These are phyloP conservation scores for Amblyopsis hoosieri DNA, from an alignment of 2,797 vertebrate species.

Conservation along the genomic window DNA sequence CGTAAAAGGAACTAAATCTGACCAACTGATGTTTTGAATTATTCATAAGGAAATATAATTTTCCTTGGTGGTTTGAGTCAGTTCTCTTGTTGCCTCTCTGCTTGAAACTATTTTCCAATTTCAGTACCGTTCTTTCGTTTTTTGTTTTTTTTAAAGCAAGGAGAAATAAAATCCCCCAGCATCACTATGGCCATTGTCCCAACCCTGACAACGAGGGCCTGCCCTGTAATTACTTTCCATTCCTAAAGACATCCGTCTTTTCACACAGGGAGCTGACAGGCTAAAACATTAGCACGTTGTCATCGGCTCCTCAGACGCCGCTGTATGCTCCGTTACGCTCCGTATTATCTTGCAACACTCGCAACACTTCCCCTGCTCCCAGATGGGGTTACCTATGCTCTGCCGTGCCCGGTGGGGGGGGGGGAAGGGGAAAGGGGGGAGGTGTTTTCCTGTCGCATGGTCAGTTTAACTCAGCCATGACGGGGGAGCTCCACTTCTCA, in stretches of 20 bases:
- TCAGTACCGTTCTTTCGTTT: not conserved
- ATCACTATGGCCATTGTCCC: slow-evolving; percentile 53
- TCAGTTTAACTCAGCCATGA: slow-evolving; percentile 43
- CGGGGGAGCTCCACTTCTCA: slow-evolving; percentile 49
- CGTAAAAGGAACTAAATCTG: not conserved
- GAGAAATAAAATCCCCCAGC: slow-evolving; percentile 19
- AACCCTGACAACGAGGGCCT: slow-evolving; percentile 53
- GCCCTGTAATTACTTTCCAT: slow-evolving; percentile 68
- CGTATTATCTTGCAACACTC: slow-evolving; percentile 45
- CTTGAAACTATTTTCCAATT: slow-evolving; percentile 23
- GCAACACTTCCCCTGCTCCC: slow-evolving; percentile 27
- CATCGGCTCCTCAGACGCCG: slow-evolving; percentile 54
- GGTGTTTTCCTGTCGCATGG: slow-evolving; percentile 47
- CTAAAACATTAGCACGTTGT: slow-evolving; percentile 72
- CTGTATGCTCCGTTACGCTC: slow-evolving; percentile 57
- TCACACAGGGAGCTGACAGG: slow-evolving; percentile 60
- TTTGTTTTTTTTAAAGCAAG: slow-evolving; percentile 14
- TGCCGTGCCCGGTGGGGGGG: not conserved
- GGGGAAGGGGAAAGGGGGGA: slow-evolving; percentile 30
- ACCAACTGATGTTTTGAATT: not conserved
- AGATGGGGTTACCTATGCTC: slow-evolving; percentile 58
- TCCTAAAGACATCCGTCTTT: slow-evolving; percentile 67
- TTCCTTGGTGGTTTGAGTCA: slow-evolving; percentile 1
- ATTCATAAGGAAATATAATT: slow-evolving; percentile 1
- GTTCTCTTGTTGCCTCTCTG: slow-evolving; percentile 7